Base-by-base conservation (phyloP, 2,888 invertebrate species). In the Tipula vernalis region DNA sequence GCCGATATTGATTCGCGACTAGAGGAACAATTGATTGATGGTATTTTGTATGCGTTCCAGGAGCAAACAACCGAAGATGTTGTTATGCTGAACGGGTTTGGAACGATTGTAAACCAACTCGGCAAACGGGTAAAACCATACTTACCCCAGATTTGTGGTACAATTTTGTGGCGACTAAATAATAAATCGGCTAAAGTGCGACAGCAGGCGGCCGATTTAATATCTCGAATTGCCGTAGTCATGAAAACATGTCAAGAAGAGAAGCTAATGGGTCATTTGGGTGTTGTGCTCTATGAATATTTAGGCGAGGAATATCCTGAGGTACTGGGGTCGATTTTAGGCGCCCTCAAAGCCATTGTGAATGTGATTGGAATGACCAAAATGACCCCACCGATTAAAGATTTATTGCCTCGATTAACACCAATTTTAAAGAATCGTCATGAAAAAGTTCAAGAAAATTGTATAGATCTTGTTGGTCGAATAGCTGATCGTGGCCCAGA, bases 181-280 rank as follows among this genome's bases (percentile, higher is more conserved):
- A 99, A 99, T 91, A 99, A 99, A 92, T 98, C 99, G 0, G 99
- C 99, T 1, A 99, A 99, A 92, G 99, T 97, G 8, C 95, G 99
- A 87, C 99, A 99, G 91, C 99, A 99, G 92, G 99, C 99, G 0
- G 99, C 99, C 0, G 99, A 99, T 93, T 94, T 99, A 88, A 99
- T 99, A 90, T 98, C 99, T 0, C 94, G 99, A 87, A 99, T 98
- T 89, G 99, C 99, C 2, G 97, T 98, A 4, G 99, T 99, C 42
- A 99, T 99, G 99, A 99, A 99, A 91, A 98, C 98, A 0, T 99
- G 99, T 90, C 98, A 99, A 91, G 99, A 99, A 93, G 99, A 99
- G 93, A 99, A 99, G 92, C 93, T 99, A 85, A 99, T 99, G 99
- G 99, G 99, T 0, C 99, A 99, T 94, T 95, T 99, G 91, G 99